Base-by-base conservation (phyloP, 2,888 invertebrate species). In the Drosophila cognata region DNA sequence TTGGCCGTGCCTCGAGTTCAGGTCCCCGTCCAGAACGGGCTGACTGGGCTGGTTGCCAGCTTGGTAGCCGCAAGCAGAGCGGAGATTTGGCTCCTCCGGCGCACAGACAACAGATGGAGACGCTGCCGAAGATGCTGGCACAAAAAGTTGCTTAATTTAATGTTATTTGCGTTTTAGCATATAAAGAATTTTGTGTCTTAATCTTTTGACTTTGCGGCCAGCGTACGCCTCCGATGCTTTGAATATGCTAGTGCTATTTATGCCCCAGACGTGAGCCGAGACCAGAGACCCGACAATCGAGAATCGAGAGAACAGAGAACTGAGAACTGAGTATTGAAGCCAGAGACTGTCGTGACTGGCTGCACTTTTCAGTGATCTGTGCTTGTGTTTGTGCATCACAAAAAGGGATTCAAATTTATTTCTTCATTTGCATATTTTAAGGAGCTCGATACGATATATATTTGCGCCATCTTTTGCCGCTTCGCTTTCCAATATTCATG, bases 401-500 rank as follows among this genome's bases (percentile, higher is more conserved):
- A 84, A 88, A 91, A 89, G 91, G 90, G 89, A 91, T 90, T 89
- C 83, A 92, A 92, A 93, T 93, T 93, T 93, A 93, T 93, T 92
- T 93, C 93, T 93, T 93, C 92, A 93, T 93, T 93, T 93, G 91
- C 93, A 93, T 93, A 93, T 93, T 92, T 93, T 92, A 93, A 91
- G 92, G 90, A 92, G 92, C 91, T 88, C 79, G 79, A 83, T 80
- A 65, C 79, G 79, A 82, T 78, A 88, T 91, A 91, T 89, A 90
- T 91, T 91, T 88, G 82, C 82, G 74, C 75, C 83, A 82, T 80
- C 86, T 74, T 79, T 74, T 65, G 70, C 72, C 72, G 73, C 51
- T 56, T 57, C 53, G 72, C 74, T 73, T 76, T 76, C 79, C 82
- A 84, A 88, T 83, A 87, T 87, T 79, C 80, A 79, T 75, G 63